Base-by-base conservation (phyloP, 2,888 invertebrate genomes). In the Drosophila quasianomalipes region DNA sequence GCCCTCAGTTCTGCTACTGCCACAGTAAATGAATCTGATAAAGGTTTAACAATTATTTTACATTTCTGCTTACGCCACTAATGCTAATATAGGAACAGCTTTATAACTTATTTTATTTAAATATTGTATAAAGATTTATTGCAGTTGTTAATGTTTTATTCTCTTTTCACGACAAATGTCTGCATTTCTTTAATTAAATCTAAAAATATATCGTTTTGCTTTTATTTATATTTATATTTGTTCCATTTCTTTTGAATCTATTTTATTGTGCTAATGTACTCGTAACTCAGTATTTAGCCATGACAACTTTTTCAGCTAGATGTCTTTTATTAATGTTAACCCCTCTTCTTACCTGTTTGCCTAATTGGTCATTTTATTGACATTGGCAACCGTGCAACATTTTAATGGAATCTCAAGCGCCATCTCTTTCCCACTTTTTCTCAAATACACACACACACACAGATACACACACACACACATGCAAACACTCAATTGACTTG, bases 401-500 rank as follows among this genome's bases (percentile, higher is more conserved):
- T 30, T 51, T 60, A 70, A 70, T 71, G 61, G 33, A 39, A 5
- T 39, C 41, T 33, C 37, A 33, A 22, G 30, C 49, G 9, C 4
- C 4, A 28, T n/a, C 9, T 3, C 35, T 37, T 9, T 5, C 22
- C 31, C 49, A 14, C 41, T 19, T 16, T 6, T 19, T 3, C 19
- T 16, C 54, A 3, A 1, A n/a, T 28, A 30, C 39, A 14, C 31
- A 55, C 52, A 30, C 26, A 3, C 5, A 22, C 31, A 22, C 22
- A 22, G 22, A 22, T 1, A 30, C 30, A 7, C 47, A 39, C 39
- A 4, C 35, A 16, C 31, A 55, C 22, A 28, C 3, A 31, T 9
- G 3, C 22, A n/a, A 39, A 66, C 59, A 55, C 57, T 37, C 66
- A 70, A 68, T 65, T 73, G 68, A 51, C 35, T 31, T 72, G 74